phyloP scores from a whole-genome alignment of 2,113 vertebrate genomes.

The Apteryx owenii region DNA sequence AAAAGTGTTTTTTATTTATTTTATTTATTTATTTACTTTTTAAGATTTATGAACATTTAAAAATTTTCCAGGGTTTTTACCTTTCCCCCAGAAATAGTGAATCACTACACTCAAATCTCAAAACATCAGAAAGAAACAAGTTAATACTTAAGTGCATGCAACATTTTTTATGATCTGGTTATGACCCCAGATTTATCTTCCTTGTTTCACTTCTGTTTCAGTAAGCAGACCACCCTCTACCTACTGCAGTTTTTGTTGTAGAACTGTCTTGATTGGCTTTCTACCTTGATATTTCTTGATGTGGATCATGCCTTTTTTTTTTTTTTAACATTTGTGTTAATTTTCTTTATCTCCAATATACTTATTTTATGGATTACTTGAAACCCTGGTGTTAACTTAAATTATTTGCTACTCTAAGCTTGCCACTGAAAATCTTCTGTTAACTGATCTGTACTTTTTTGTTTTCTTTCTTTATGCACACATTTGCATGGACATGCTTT shows the following conservation, averaged over 20 bases:
- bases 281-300: neutral
- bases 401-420: neutral
- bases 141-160: neutral
- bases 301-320: neutral
- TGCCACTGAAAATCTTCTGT: neutral
- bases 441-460: neutral
- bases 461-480: neutral
- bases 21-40: neutral
- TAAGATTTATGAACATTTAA: neutral
- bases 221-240: neutral
- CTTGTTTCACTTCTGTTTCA: neutral
- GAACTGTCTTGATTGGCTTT: rapidly evolving
- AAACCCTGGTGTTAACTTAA: neutral
- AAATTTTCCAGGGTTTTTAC: neutral
- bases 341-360: neutral
- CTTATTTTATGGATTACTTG: neutral
- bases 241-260: neutral
- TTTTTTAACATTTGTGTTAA: neutral
- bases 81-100: neutral
- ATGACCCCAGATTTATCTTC: neutral
- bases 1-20: neutral
- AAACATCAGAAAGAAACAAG: neutral
- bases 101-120: neutral
- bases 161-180: neutral
- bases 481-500: rapidly evolving